Evolutionary conservation across 1,140 invertebrate genomes (phyloP), one percentile per base, ranked within the genome.

Genomic region (Drosophila simulans): DNA sequence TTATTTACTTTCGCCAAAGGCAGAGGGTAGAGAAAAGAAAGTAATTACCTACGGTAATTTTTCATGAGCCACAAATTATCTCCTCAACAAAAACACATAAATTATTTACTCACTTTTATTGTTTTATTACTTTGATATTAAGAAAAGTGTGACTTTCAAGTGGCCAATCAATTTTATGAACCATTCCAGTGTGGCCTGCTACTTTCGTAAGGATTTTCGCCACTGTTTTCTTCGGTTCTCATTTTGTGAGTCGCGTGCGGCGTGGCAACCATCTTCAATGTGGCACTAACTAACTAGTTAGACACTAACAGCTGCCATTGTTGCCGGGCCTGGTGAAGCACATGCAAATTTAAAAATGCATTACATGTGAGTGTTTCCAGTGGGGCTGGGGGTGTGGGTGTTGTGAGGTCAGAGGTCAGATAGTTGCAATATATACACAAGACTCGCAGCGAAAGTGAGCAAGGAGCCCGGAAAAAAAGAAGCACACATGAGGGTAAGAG

Each of bases 291-390:
- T 86, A 86, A 88, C 82, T 82, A 83, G 79, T 79, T 83, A 86
- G 84, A 79, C 79, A 79, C 74, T 77, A 78, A 82, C 77, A 66
- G 81, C 54, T 68, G 65, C 71, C 59, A 71, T 75, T 73, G 63
- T 74, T 48, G 46, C 45, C 13, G 20, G 20, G 56, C 53, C 59
- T 62, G 55, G 40, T 70, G 59, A 60, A 75, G 78, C 56, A 63
- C 62, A 85, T 85, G 82, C 83, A 85, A 88, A 86, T 85, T 85
- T 85, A 66, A 85, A 86, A 88, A 88, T 85, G 83, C 74, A 86
- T 85, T 85, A 85, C 69, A 68, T 74, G 58, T 82, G 69, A 86
- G 82, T 85, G 74, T 86, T 70, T 78, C 54, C 80, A 74, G 31
- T 3, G 31, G 31, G 31, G 31, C 1, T 31, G 31, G 31, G 27